Percentiles rank a stretch among this genome's conserved stretches.
phyloP scores from a whole-genome alignment of 30 jellyfish, hydroid and myxozoan genomes.

The Clytia hemisphaerica region DNA sequence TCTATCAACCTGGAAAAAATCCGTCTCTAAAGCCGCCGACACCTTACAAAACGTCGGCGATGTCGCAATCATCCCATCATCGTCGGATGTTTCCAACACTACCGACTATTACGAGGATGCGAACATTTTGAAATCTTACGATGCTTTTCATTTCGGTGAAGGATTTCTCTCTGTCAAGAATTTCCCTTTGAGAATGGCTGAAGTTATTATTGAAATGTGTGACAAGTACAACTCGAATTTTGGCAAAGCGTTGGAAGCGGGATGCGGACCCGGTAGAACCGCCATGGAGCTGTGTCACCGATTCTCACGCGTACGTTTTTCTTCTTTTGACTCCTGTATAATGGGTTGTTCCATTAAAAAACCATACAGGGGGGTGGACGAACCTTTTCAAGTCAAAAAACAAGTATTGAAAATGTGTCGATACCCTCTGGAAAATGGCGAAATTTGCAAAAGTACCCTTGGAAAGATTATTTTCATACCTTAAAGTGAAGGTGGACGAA shows the following conservation, averaged over 20 bases:
- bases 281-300: conserved; percentile 12
- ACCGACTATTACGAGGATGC: conserved; percentile 20
- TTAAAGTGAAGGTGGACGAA: too few relatives aligned
- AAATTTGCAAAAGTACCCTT: too few relatives aligned
- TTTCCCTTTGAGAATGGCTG: conserved; percentile 17
- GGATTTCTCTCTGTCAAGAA: conserved; percentile 21
- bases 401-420: too few relatives aligned
- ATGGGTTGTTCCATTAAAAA: too few relatives aligned
- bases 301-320: too few relatives aligned
- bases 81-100: conserved; percentile 11
- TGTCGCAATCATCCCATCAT: too few relatives aligned
- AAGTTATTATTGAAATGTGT: conserved; percentile 14
- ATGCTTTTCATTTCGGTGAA: conserved; percentile 14
- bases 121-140: conserved; percentile 13
- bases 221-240: neutral
- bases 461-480: too few relatives aligned
- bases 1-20: conserved; percentile 15
- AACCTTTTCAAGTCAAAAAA: too few relatives aligned
- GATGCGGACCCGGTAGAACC: conserved; percentile 40
- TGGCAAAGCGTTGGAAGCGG: conserved; percentile 26
- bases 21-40: neutral
- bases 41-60: neutral
- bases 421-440: too few relatives aligned
- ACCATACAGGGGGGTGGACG: too few relatives aligned
- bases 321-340: too few relatives aligned